Conservation (phyloP, 2,888 invertebrate species). For the Dryococelus australis region DNA sequence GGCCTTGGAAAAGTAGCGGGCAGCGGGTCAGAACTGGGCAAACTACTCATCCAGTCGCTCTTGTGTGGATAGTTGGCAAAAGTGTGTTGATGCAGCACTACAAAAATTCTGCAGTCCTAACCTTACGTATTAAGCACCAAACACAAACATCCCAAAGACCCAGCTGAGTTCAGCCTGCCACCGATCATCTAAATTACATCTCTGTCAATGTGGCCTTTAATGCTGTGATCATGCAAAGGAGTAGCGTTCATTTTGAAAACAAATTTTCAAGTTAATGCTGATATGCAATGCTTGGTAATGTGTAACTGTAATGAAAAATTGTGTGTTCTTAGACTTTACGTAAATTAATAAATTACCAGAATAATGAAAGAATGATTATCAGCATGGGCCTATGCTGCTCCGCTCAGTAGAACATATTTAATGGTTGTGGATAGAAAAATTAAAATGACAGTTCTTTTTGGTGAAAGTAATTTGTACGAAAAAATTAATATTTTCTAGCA, state of each 20-base stretch:
- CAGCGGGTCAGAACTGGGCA: background rate
- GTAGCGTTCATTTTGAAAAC: background rate
- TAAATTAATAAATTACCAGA: background rate
- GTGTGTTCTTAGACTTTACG: background rate
- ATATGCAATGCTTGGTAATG: background rate
- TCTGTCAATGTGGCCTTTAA: background rate
- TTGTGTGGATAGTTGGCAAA: background rate
- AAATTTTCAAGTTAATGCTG: background rate
- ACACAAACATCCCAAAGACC: background rate
- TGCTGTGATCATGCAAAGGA: background rate
- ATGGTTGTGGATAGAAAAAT: background rate
- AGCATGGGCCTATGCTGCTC: background rate
- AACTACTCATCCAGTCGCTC: background rate
- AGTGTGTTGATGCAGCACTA: too few relatives aligned
- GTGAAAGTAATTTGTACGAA: background rate
- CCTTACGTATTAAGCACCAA: too few relatives aligned
- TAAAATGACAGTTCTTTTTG: background rate
- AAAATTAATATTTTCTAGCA: background rate
- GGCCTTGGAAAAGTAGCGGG: background rate
- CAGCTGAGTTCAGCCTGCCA: slow-evolving; percentile 16
- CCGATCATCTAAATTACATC: background rate
- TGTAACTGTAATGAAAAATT: background rate
- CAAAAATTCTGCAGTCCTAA: too few relatives aligned
- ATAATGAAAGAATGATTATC: background rate
- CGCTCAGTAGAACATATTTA: background rate